Conservation (phyloP, 2,888 invertebrate genomes). For the Pomacea canaliculata region DNA sequence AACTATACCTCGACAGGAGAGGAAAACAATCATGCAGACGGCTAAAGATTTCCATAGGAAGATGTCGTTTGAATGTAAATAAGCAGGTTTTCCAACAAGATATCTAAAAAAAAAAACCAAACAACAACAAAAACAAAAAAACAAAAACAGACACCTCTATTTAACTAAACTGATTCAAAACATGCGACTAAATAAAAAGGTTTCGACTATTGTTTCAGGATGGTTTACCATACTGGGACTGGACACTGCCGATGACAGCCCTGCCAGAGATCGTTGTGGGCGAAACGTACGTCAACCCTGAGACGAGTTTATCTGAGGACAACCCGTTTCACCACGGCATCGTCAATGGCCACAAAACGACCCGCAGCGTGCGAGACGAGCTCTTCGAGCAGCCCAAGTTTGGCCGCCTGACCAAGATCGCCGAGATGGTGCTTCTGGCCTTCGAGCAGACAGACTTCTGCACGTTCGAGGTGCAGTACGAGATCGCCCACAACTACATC, state of each 20-base stretch:
- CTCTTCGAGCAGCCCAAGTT: constrained; percentile 36
- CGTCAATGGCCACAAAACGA: constrained; percentile 18
- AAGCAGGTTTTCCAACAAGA: no score
- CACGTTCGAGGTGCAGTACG: constrained; percentile 34
- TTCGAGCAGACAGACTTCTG: constrained; percentile 41
- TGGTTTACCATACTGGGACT: constrained; percentile 42
- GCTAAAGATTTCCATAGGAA: no score
- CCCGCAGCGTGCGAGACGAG: constrained; percentile 19
- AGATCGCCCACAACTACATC: constrained; percentile 41
- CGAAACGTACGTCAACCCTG: constrained; percentile 32
- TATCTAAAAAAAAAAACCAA: no score
- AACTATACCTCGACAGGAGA: no score
- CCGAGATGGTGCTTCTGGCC: constrained; percentile 32
- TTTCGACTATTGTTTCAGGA: not conserved
- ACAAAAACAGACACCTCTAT: no score
- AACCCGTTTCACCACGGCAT: constrained; percentile 34
- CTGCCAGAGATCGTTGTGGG: constrained; percentile 31
- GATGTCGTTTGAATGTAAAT: no score
- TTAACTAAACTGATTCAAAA: no score
- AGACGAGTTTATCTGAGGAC: constrained; percentile 9
- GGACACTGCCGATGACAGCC: constrained; percentile 30
- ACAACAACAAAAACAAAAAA: no score
- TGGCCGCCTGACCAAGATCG: constrained; percentile 35
- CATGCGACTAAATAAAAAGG: no score
- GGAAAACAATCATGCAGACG: no score